Conservation (phyloP, 2,888 invertebrate species). For the Julus scanicus region DNA sequence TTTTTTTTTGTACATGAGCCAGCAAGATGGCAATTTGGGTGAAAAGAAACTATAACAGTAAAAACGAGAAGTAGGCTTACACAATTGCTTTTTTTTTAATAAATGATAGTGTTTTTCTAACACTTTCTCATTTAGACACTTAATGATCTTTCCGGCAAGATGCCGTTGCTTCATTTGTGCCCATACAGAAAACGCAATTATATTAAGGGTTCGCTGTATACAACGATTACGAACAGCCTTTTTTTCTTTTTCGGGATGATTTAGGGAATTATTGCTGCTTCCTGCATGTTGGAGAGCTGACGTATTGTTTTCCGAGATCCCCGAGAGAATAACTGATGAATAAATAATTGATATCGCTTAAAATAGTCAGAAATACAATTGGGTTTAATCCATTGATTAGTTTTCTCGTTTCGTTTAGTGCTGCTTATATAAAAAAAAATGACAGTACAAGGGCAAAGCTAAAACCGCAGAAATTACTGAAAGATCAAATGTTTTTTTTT, state of each 20-base stretch:
- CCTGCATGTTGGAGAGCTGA: neutral
- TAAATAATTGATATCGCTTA: neutral
- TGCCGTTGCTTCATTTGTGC: neutral
- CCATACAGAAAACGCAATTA: constrained; percentile 12
- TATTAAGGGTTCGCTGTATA: neutral
- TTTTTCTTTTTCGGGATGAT: neutral
- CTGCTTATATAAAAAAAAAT: no score
- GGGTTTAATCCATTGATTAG: neutral
- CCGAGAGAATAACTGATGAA: neutral
- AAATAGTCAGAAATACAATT: neutral
- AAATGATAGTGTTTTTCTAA: constrained; percentile 43
- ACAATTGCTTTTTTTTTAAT: constrained; percentile 18
- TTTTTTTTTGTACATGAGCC: neutral
- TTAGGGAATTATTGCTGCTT: constrained; percentile 31
- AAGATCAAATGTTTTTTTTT: no score
- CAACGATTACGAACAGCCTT: neutral
- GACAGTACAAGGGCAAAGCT: no score
- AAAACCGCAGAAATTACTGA: no score
- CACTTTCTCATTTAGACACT: constrained; percentile 39
- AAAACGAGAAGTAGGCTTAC: neutral
- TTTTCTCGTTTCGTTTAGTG: no score
- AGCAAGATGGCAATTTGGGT: constrained; percentile 30
- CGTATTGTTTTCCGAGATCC: neutral
- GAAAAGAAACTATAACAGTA: constrained; percentile 26
- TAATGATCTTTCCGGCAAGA: constrained; percentile 43